These are phyloP conservation scores for Thalassaphorura encarpata DNA, from an alignment of 1,140 invertebrate genomes.

Conservation along the genomic window DNA sequence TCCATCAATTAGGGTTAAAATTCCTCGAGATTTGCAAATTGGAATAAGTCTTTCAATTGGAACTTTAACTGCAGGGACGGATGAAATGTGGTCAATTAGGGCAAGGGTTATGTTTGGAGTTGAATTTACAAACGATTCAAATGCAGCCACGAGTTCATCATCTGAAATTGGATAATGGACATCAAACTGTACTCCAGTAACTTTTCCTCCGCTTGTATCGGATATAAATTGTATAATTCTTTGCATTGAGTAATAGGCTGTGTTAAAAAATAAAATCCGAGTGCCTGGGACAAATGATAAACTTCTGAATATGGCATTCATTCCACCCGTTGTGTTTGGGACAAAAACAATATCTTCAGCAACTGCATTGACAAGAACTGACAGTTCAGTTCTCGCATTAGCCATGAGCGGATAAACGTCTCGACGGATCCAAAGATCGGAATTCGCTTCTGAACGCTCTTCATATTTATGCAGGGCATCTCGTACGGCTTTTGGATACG, in stretches of 20 bases:
- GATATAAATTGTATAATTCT: constrained; percentile 14
- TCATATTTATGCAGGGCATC: constrained; percentile 12
- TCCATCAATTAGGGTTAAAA: constrained; percentile 20
- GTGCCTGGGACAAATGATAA: constrained; percentile 7
- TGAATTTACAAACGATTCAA: constrained; percentile 13
- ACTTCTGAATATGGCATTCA: constrained; percentile 25
- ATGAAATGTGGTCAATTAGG: constrained; percentile 25
- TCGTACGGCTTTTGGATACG: constrained; percentile 15
- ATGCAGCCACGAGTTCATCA: constrained; percentile 5
- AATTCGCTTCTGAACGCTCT: constrained; percentile 10
- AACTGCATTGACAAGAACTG: constrained; percentile 6
- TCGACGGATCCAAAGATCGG: constrained; percentile 18
- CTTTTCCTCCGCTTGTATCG: constrained; percentile 6
- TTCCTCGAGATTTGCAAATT: constrained; percentile 9
- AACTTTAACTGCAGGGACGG: constrained; percentile 10
- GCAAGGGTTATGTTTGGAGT: constrained; percentile 11
- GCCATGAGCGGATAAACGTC: constrained; percentile 8
- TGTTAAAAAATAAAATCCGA: constrained; percentile 16
- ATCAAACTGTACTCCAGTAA: constrained; percentile 7
- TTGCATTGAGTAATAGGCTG: constrained; percentile 15
- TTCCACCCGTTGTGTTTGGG: constrained; percentile 24
- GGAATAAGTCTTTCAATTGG: constrained; percentile 20
- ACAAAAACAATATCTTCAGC: constrained; percentile 21
- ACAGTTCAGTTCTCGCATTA: constrained; percentile 7
- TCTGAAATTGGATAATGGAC: constrained; percentile 21